Conservation (phyloP, 2,797 vertebrate species). For the Myotis pilosus region DNA sequence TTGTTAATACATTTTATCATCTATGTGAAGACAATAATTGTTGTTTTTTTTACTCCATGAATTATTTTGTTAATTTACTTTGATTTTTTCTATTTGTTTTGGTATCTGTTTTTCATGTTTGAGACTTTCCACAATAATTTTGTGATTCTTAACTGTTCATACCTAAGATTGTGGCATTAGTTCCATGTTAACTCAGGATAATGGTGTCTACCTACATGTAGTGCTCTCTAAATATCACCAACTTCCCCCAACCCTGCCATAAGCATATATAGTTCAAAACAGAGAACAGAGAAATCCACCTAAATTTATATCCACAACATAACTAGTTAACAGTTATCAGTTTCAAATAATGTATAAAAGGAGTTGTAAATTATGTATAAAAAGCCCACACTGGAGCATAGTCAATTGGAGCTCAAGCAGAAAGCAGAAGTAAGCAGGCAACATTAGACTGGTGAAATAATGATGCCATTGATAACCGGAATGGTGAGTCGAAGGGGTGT, state of each 20-base stretch:
- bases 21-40: background rate
- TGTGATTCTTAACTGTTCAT: background rate
- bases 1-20: background rate
- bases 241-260: background rate
- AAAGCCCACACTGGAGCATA: background rate
- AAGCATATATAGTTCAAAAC: background rate
- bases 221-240: background rate
- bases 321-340: background rate
- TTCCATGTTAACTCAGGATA: background rate
- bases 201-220: background rate
- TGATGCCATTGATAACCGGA: background rate
- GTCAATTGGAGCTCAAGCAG: background rate
- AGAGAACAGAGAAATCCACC: background rate
- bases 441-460: no score
- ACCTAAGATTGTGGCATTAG: background rate
- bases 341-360: background rate
- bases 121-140: background rate
- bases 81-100: background rate
- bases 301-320: background rate
- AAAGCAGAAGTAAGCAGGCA: background rate
- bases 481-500: no score
- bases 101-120: background rate
- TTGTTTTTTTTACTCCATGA: background rate
- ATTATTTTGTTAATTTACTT: background rate
- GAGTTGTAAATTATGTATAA: background rate